phyloP scores from a whole-genome alignment of 2,888 invertebrate genomes.

The Andrena flavipes region DNA sequence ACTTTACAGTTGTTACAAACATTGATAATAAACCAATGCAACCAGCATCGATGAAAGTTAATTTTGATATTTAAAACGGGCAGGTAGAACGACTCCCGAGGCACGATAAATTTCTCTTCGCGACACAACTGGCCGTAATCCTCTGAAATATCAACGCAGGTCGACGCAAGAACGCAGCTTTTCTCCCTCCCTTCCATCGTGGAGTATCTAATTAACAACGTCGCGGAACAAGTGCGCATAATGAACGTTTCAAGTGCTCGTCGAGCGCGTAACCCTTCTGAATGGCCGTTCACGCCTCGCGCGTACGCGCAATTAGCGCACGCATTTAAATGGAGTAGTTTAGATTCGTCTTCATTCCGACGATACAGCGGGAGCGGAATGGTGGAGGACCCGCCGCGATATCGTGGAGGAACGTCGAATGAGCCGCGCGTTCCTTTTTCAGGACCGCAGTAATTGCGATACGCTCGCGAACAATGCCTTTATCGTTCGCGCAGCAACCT shows the following conservation, averaged over 20 bases:
- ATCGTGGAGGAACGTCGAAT: neutral
- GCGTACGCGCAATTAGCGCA: slow-evolving; percentile 71
- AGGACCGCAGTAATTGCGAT: slow-evolving; percentile 47
- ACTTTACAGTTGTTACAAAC: too few species aligned
- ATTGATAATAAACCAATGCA: neutral
- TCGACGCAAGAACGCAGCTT: slow-evolving; percentile 20
- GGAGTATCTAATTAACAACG: slow-evolving; percentile 69
- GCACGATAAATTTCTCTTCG: slow-evolving; percentile 1
- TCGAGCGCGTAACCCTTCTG: slow-evolving; percentile 64
- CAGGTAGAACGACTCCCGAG: neutral
- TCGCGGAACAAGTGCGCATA: slow-evolving; percentile 70
- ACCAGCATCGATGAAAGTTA: neutral
- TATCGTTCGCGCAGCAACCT: slow-evolving; percentile 51
- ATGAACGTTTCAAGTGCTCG: slow-evolving; percentile 69
- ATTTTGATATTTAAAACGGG: neutral
- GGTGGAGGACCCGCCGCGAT: neutral
- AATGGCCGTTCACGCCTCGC: slow-evolving; percentile 67
- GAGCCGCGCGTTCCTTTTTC: slow-evolving; percentile 23
- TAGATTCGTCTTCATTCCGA: slow-evolving; percentile 66
- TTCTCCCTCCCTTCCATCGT: slow-evolving; percentile 15
- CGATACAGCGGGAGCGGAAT: slow-evolving; percentile 20
- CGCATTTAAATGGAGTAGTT: slow-evolving; percentile 69
- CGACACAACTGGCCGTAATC: slow-evolving; percentile 12
- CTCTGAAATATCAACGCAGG: slow-evolving; percentile 19
- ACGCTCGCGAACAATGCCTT: slow-evolving; percentile 51